Percentiles rank a stretch among this genome's conserved stretches.
Conservation (phyloP, 2,888 invertebrate genomes). For the Agriopis aurantiaria region DNA sequence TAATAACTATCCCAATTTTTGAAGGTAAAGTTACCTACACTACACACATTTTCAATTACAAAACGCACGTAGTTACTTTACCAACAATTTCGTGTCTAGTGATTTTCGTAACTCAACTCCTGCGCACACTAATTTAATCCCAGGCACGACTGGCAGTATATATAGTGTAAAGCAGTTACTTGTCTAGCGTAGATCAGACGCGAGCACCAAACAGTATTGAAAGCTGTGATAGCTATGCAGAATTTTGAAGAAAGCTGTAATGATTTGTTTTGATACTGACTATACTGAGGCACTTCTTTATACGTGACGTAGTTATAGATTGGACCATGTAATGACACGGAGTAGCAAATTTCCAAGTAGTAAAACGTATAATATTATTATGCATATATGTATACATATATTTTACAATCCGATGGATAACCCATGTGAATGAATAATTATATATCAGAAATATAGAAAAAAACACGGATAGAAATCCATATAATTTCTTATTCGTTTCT, state of each 20-base stretch:
- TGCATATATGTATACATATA: too few species aligned
- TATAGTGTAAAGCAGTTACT: constrained; percentile 10
- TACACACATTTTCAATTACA: background rate
- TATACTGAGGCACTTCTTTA: too few species aligned
- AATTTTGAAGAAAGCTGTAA: background rate
- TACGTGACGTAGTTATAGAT: too few species aligned
- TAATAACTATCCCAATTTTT: too few species aligned
- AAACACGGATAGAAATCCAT: too few species aligned
- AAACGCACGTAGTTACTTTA: constrained; percentile 9
- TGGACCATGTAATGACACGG: too few species aligned
- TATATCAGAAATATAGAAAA: too few species aligned
- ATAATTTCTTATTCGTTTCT: too few species aligned
- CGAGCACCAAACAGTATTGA: background rate
- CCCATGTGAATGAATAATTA: too few species aligned
- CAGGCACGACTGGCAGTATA: constrained; percentile 36
- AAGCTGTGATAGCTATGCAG: constrained; percentile 16
- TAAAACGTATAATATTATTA: too few species aligned
- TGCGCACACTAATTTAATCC: constrained; percentile 52
- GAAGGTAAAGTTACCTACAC: background rate
- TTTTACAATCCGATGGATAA: too few species aligned
- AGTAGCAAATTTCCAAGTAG: too few species aligned
- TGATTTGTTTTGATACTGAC: background rate
- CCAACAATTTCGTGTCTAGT: constrained; percentile 28
- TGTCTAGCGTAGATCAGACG: background rate
- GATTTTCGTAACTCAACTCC: constrained; percentile 54